A percentile compares a stretch with the other conserved stretches of the same genome.
phyloP scores from a whole-genome alignment of 2,888 invertebrate genomes.

The Pyrochroa serraticornis region DNA sequence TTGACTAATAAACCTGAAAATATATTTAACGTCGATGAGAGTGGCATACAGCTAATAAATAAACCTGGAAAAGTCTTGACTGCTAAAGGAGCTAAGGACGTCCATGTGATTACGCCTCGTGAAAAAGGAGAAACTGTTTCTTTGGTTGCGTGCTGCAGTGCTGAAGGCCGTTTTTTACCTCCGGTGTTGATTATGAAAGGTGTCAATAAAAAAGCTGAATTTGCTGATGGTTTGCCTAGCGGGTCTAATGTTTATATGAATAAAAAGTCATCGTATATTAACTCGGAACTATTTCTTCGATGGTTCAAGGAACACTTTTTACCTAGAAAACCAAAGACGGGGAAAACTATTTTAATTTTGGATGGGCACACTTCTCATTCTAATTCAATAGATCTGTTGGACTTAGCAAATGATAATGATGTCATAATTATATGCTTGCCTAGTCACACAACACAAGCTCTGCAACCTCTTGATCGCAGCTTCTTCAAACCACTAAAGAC shows the following conservation, averaged over 20 bases:
- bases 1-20: not conserved
- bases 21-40: too few species aligned
- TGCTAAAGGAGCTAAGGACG: too few species aligned
- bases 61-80: too few species aligned
- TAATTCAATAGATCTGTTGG: constrained; percentile 15
- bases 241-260: constrained; percentile 1
- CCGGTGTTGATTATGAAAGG: constrained; percentile 26
- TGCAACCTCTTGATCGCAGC: constrained; percentile 19
- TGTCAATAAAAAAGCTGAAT: constrained; percentile 21
- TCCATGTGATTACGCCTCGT: too few species aligned
- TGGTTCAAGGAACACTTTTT: constrained; percentile 21
- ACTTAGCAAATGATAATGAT: constrained; percentile 6
- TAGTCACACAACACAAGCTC: constrained; percentile 9
- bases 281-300: constrained; percentile 12
- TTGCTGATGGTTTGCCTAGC: constrained; percentile 15
- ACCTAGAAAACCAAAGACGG: constrained; percentile 13
- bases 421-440: constrained; percentile 1
- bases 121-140: too few species aligned
- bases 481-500: constrained; percentile 6
- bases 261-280: not conserved
- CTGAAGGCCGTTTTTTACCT: too few species aligned
- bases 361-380: constrained; percentile 23
- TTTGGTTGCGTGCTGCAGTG: too few species aligned
- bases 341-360: constrained; percentile 15
- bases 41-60: too few species aligned